phyloP scores from a whole-genome alignment of 1,140 invertebrate genomes.

The Antheraea mylitta region DNA sequence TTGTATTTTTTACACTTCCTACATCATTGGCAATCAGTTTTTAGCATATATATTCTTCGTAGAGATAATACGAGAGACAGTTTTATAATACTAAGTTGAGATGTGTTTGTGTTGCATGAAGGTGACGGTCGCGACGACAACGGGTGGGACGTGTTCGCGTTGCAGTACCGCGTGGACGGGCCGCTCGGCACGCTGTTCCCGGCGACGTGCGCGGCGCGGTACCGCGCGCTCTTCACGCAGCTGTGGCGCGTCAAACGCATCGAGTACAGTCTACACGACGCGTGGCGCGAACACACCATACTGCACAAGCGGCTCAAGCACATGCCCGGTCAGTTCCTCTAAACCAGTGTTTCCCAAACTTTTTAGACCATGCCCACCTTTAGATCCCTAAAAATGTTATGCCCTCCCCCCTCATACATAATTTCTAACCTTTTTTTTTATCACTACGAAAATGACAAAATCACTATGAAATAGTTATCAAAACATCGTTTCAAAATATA shows the following conservation, averaged over 20 bases:
- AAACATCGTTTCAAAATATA: too few relatives aligned
- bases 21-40: too few relatives aligned
- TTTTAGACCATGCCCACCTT: too few relatives aligned
- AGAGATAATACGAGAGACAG: too few relatives aligned
- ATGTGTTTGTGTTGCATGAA: conserved; percentile 15
- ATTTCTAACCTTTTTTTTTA: too few relatives aligned
- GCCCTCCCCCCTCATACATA: too few relatives aligned
- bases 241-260: conserved; percentile 97
- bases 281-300: conserved; percentile 93
- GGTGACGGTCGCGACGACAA: conserved; percentile 84
- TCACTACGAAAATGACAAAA: too few relatives aligned
- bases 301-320: conserved; percentile 86
- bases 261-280: conserved; percentile 92
- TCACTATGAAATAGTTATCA: too few relatives aligned
- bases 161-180: conserved; percentile 95
- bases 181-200: conserved; percentile 96
- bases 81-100: too few relatives aligned
- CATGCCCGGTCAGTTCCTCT: conserved; percentile 70
- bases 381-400: too few relatives aligned
- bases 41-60: too few relatives aligned
- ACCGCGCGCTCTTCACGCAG: conserved; percentile 94
- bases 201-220: conserved; percentile 88
- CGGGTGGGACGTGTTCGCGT: conserved; percentile 97
- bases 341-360: neutral
- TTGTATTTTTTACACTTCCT: too few relatives aligned